Evolutionary conservation across 2,113 vertebrate genomes (phyloP).

Genomic region (Phylloscopus whistleri): DNA sequence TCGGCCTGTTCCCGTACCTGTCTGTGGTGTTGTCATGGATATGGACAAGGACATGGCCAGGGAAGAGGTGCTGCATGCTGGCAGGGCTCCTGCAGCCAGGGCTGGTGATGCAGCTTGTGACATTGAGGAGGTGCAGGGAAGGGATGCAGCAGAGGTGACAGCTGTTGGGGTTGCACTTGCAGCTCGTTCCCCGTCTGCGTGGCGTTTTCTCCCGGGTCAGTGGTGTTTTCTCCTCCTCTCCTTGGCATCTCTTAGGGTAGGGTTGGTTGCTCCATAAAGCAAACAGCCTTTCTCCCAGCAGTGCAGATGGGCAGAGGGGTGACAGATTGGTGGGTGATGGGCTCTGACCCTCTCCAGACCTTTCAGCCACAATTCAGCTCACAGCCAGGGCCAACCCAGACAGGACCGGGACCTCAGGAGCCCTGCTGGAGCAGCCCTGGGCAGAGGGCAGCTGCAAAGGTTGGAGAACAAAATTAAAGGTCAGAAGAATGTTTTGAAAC

Average conservation of each 20-base stretch:
- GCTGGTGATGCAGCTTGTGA: not conserved
- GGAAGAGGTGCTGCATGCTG: not conserved
- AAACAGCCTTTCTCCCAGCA: not conserved
- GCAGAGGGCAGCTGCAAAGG: not conserved
- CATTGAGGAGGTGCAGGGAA: not conserved
- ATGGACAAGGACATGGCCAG: not conserved
- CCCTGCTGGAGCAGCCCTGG: not conserved
- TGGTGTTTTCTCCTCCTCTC: not conserved
- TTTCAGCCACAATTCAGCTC: not conserved
- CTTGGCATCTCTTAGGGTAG: not conserved
- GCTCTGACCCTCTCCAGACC: not conserved
- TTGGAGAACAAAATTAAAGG: not conserved
- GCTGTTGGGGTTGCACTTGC: not conserved
- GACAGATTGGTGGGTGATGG: not conserved
- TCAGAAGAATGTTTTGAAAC: not conserved
- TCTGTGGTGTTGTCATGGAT: not conserved
- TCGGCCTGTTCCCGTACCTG: not conserved
- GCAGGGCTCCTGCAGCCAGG: not conserved
- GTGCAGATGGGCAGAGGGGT: not conserved
- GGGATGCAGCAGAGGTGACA: not conserved
- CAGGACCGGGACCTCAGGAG: not conserved
- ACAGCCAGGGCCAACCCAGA: not conserved
- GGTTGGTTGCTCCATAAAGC: not conserved
- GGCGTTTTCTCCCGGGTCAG: fast-evolving
- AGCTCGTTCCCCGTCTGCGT: not conserved